Base-by-base conservation (phyloP, 2,888 invertebrate species). In the Carabus problematicus region DNA sequence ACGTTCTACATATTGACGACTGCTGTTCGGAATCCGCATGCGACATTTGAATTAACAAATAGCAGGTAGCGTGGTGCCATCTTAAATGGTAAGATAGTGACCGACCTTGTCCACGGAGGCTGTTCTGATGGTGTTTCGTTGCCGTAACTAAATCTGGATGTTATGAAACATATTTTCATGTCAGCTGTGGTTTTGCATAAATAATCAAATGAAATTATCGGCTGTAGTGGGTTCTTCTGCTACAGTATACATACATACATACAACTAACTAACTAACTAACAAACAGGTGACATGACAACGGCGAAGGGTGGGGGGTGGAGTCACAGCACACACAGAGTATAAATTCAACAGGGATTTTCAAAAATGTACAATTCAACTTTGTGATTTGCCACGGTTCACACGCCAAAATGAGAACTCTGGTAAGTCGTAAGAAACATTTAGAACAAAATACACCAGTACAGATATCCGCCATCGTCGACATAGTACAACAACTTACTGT, bases 311-410 rank as follows among this genome's bases (percentile, higher is more conserved):
- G 60, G 59, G 12, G 40, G 29, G n/a, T 39, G 19, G 56, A 12
- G 29, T 58, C 19, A 19, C 60, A 47, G 45, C 52, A 43, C 64
- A 19, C 47, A 64, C 12, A 29, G 19, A 56, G 39, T 69, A 69
- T 69, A 69, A 69, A 69, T 62, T 61, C 69, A 43, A 43, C 42
- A 55, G 69, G 40, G 43, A 40, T 59, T 69, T 69, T 39, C 69
- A 69, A 69, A 69, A 69, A 69, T 69, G 55, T 29, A 69, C 55
- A 52, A 69, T 62, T 69, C 62, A 40, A 69, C 60, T 59, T 54
- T 49, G 47, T 29, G 29, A 29, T 63, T 41, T 52, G 52, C 18
- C 18, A 49, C 29, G 40, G 60, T 18, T 45, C 41, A 14, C 14
- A 52, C 59, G 42, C 45, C 55, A 69, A 69, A 55, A 69, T 69